These are phyloP conservation scores for Isurus oxyrinchus DNA, from an alignment of 2,113 vertebrate genomes.

Conservation along the genomic window DNA sequence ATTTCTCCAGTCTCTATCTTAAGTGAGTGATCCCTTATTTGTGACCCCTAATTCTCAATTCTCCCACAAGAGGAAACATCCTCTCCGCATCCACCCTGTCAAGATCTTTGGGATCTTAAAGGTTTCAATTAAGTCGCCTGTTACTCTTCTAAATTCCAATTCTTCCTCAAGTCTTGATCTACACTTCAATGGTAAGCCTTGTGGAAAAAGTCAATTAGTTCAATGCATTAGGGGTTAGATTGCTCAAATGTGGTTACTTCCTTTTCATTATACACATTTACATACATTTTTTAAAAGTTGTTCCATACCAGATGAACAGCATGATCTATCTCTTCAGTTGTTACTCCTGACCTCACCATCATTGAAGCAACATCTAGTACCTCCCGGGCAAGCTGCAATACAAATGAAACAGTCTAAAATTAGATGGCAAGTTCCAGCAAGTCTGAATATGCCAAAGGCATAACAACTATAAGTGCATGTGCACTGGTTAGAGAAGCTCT, in stretches of 20 bases:
- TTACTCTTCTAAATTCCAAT: no score
- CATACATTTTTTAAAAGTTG: conserved; percentile 10
- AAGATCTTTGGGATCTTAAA: no score
- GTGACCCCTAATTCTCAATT: no score
- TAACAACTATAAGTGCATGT: not conserved
- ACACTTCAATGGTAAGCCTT: not conserved
- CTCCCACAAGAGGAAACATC: no score
- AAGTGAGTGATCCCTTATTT: no score
- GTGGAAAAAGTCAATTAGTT: not conserved
- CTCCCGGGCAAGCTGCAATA: conserved; percentile 85
- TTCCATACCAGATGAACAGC: conserved; percentile 87
- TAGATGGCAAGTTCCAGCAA: not conserved
- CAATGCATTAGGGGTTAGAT: not conserved
- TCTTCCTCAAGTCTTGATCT: not conserved
- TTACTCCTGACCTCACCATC: conserved; percentile 88
- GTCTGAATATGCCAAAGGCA: not conserved
- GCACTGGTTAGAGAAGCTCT: not conserved
- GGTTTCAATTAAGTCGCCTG: no score
- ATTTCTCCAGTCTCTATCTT: no score
- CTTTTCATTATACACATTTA: not conserved
- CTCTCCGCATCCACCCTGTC: no score
- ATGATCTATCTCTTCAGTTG: conserved; percentile 96
- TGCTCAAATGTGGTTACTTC: not conserved
- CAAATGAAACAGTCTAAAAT: not conserved
- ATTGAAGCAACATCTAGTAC: conserved; percentile 86